Base-by-base conservation (phyloP, 2,113 vertebrate species). In the Aldabrachelys gigantea region DNA sequence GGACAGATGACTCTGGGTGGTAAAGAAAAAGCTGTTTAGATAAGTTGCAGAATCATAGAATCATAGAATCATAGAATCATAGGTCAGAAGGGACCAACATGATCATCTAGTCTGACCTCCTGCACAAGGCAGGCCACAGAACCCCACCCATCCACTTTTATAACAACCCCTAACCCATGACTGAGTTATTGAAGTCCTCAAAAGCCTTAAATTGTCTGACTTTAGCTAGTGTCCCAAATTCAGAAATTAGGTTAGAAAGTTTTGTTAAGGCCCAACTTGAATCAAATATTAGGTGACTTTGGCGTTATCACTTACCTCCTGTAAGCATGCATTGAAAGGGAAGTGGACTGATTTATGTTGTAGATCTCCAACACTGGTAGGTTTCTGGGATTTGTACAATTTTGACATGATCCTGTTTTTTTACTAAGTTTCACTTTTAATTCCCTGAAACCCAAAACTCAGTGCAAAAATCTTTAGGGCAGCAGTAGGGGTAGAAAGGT, bases 301-400 rank as follows among this genome's bases (percentile, higher is more conserved):
- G 21, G 0, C 0, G 9, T 80, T 94, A 5, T 10, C 91, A 31
- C 2, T 83, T 7, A 38, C 4, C 5, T 31, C 88, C 87, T 62
- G 57, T 25, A 65, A 31, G 85, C 4, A 44, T 6, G 47, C 75
- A 2, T 10, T 86, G 57, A 93, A 91, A 13, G 8, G 2, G 47
- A 90, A 87, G 78, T 19, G 3, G 4, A 27, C 44, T 7, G 69
- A n/a, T 38, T 52, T 52, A 56, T 17, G 1, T 59, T 88, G 78
- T 89, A 84, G 13, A n/a, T 82, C 25, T 29, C 80, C 5, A 44
- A 38, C 49, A 41, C 6, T 87, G 47, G 14, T 22, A 1, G 35
- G 3, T 1, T 80, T 87, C 52, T 0, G 0, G 11, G 1, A 3
- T 29, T 1, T 1, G 29, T 31, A 52, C 2, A 85, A 3, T 50